Percentiles rank a stretch among this genome's conserved stretches.
Conservation (phyloP, 1,140 invertebrate species). For the Myzus persicae region DNA sequence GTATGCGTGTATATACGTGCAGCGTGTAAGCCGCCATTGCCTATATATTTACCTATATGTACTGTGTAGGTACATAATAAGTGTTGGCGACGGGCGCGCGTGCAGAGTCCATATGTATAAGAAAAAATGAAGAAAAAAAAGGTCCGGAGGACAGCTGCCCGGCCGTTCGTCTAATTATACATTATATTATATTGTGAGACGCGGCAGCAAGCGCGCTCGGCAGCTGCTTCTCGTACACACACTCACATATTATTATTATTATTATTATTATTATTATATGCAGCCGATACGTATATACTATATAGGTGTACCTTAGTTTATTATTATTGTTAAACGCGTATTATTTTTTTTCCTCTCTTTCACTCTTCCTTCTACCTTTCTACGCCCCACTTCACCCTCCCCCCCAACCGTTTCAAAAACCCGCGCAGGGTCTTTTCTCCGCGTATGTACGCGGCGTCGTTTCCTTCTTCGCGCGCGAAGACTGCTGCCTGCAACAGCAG, state of each 20-base stretch:
- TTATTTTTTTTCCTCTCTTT: slow-evolving; percentile 48
- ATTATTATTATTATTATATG: neutral
- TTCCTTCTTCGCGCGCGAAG: neutral
- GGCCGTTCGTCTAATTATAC: neutral
- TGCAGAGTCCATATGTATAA: neutral
- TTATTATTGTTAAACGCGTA: neutral
- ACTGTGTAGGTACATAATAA: neutral
- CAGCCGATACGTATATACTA: neutral
- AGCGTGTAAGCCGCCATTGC: neutral
- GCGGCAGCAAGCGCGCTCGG: slow-evolving; percentile 20
- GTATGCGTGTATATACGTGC: neutral
- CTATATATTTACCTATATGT: too few relatives aligned
- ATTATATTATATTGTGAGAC: neutral
- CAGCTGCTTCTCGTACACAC: neutral
- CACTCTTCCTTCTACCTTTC: neutral
- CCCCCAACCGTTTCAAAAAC: neutral
- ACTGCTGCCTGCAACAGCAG: neutral
- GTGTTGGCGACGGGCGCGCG: neutral
- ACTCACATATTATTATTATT: neutral
- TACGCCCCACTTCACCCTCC: too few relatives aligned
- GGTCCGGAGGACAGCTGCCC: slow-evolving; percentile 16
- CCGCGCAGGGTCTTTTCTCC: neutral
- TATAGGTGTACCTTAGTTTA: neutral
- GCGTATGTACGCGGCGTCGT: neutral
- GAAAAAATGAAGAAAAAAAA: neutral